Conservation (phyloP, 2,797 vertebrate genomes). For the Gadopsis marmoratus region DNA sequence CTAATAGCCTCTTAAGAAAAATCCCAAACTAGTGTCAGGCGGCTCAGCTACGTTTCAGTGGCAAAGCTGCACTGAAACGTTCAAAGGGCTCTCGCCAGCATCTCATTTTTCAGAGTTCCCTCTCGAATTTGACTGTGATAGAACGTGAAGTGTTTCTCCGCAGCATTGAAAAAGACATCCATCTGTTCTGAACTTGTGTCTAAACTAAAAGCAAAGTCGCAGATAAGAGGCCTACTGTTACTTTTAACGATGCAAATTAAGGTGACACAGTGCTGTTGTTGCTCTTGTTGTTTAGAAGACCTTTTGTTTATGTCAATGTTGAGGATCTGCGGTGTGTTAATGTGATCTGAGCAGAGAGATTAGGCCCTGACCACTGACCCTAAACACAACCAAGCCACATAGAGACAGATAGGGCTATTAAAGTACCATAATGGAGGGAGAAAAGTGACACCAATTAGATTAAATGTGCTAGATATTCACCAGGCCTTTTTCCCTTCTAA, state of each 20-base stretch:
- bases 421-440: slow-evolving; percentile 79
- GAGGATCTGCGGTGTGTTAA: slow-evolving; percentile 60
- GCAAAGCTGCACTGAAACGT: slow-evolving; percentile 51
- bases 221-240: slow-evolving; percentile 28
- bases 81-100: slow-evolving; percentile 51
- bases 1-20: slow-evolving; percentile 83
- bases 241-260: slow-evolving; percentile 71
- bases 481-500: slow-evolving; percentile 70
- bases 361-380: slow-evolving; percentile 80
- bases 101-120: slow-evolving; percentile 33
- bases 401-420: slow-evolving; percentile 82
- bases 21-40: slow-evolving; percentile 69
- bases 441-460: slow-evolving; percentile 85
- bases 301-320: slow-evolving; percentile 72
- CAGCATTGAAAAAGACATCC: slow-evolving; percentile 28
- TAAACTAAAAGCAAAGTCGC: slow-evolving; percentile 38
- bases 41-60: slow-evolving; percentile 53
- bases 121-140: slow-evolving; percentile 14
- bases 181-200: slow-evolving; percentile 39
- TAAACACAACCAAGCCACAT: slow-evolving; percentile 77
- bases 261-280: slow-evolving; percentile 41
- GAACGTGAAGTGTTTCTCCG: slow-evolving; percentile 37
- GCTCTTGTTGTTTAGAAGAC: slow-evolving; percentile 41
- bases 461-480: slow-evolving; percentile 82
- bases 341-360: slow-evolving; percentile 71